Evolutionary conservation across 2,113 vertebrate species (phyloP).

Genomic region (Calonectris borealis): DNA sequence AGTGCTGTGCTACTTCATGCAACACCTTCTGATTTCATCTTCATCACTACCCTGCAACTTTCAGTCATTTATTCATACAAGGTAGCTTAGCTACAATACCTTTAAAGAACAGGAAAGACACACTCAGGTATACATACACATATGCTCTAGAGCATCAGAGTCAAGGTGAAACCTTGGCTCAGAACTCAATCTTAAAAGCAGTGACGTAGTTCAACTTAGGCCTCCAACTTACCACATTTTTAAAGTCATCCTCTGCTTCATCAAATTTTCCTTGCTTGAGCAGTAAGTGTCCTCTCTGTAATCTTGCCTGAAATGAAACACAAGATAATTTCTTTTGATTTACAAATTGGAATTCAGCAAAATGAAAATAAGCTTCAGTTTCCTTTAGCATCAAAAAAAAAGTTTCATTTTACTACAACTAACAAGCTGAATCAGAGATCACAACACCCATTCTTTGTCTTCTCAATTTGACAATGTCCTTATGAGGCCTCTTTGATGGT

Average conservation of each 20-base stretch:
- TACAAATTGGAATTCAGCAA: not conserved
- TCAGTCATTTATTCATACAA: not conserved
- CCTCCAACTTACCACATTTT: constrained; percentile 88
- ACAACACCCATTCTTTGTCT: not conserved
- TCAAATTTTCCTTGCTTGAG: constrained; percentile 95
- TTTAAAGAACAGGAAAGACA: not conserved
- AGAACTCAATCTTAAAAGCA: not conserved
- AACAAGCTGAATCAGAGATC: not conserved
- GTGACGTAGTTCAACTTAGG: not conserved
- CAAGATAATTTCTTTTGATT: not conserved
- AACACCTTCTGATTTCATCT: not conserved
- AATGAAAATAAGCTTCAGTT: not conserved
- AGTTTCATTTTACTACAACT: not conserved
- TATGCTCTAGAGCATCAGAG: not conserved
- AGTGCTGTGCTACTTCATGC: not conserved
- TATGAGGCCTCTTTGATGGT: not conserved
- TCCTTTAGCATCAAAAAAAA: not conserved
- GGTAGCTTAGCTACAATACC: not conserved
- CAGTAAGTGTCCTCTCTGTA: constrained; percentile 93
- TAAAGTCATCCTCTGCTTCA: constrained; percentile 94
- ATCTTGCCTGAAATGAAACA: constrained; percentile 81
- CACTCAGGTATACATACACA: not conserved
- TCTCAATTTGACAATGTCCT: not conserved
- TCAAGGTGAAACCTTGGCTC: not conserved
- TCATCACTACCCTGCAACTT: not conserved